Percentiles rank a stretch among this genome's conserved stretches.
Conservation (phyloP, 2,888 invertebrate genomes). For the Cheilosia scutellata region DNA sequence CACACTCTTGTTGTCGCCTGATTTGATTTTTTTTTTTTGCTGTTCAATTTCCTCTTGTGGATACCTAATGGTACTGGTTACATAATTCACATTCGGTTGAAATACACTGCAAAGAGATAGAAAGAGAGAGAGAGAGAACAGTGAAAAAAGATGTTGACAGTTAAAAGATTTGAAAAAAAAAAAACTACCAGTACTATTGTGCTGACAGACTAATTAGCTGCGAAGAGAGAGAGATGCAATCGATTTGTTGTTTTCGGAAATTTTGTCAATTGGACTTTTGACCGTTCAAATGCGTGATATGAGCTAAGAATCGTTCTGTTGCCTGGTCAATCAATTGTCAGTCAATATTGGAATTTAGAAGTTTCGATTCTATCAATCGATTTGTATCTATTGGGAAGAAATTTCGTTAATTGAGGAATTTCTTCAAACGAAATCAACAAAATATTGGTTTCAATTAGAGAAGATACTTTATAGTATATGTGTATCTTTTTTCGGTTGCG, state of each 20-base stretch:
- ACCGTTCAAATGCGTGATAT: conserved; percentile 34
- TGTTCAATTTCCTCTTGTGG: conserved; percentile 1
- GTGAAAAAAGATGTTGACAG: not conserved
- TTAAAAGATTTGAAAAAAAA: conserved; percentile 16
- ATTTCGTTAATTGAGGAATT: conserved; percentile 55
- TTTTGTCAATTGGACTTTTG: conserved; percentile 58
- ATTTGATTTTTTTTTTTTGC: conserved; percentile 16
- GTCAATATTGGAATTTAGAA: conserved; percentile 32
- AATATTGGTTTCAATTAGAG: conserved; percentile 17
- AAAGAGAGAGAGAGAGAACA: not conserved
- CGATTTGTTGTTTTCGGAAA: conserved; percentile 8
- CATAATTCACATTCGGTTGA: conserved; percentile 46
- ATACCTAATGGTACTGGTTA: conserved; percentile 23
- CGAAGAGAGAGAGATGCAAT: conserved; percentile 38
- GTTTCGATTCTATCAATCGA: conserved; percentile 42
- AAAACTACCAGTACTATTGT: conserved; percentile 24
- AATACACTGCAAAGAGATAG: conserved; percentile 29
- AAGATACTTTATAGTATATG: not conserved
- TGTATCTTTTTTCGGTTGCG: conserved; percentile 9
- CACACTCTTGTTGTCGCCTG: conserved; percentile 44
- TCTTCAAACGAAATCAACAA: conserved; percentile 37
- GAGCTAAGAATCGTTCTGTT: conserved; percentile 2
- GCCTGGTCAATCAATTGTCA: conserved; percentile 56
- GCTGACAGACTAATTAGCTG: conserved; percentile 66
- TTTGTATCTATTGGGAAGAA: conserved; percentile 50